Base-by-base conservation (phyloP, 2,888 invertebrate genomes). In the Steinernema carpocapsae region DNA sequence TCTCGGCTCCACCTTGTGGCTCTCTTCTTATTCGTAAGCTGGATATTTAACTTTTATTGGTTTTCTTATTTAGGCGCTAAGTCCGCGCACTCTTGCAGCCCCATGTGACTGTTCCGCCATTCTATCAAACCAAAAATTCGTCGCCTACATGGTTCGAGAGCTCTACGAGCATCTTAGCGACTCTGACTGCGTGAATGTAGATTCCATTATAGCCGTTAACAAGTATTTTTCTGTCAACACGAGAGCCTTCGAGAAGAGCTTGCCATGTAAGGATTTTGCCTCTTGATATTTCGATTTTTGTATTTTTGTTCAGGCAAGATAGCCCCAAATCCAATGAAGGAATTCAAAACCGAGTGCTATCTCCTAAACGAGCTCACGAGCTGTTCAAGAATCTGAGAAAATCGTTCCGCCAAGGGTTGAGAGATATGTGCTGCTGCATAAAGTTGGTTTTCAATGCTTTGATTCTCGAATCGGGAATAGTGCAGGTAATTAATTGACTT, bases 141-240 rank as follows among this genome's bases (percentile, higher is more conserved):
- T 64, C 64, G 64, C 64, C n/a, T 64, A 64, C 64, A 64, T 64
- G 32, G 19, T 32, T 1, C 12, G 64, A 10, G 64, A 64, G 32
- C 64, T 64, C 32, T 37, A 32, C 64, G 24, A 22, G 2, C 24
- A 14, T 17, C 37, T 64, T 4, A 6, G 29, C 26, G 32, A 64
- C 29, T 7, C 32, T 17, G 26, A 37, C 26, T 64, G 64, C 32
- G 12, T 17, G 10, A 17, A 29, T 32, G 37, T 64, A 14, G 64
- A 64, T 4, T 26, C 24, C 32, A 26, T 32, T 32, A 32, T 32
- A 3, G 64, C 24, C 6, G 64, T 37, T 2, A 64, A 64, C 64
- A 64, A 64, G 32, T 4, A 29, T 6, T 29, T 64, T 29, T 64
- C 64, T 17, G 10, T 7, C 2, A 24, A 64, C 10, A 29, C 29